A percentile compares a stretch with the other conserved stretches of the same genome.
phyloP scores from a whole-genome alignment of 2,797 vertebrate species.

The Masticophis lateralis region DNA sequence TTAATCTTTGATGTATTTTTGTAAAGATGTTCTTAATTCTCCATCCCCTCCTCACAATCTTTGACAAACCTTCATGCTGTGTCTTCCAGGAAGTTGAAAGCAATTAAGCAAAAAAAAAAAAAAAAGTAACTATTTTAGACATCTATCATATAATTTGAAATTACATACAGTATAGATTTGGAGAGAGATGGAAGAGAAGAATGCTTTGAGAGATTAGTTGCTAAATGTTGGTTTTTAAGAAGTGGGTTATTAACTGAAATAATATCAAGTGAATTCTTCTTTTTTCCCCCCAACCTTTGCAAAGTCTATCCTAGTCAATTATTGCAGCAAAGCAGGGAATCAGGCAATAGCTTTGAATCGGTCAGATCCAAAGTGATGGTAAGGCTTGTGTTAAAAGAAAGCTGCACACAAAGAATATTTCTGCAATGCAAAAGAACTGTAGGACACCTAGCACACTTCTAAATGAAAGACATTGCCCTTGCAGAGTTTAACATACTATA shows the following conservation, averaged over 20 bases:
- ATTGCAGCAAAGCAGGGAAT: slow-evolving; percentile 73
- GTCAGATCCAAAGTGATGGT: slow-evolving; percentile 73
- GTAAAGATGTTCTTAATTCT: slow-evolving; percentile 68
- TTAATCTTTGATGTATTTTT: slow-evolving; percentile 56
- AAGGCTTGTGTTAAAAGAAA: slow-evolving; percentile 75
- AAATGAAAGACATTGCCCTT: neutral
- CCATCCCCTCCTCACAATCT: slow-evolving; percentile 61
- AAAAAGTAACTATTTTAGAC: slow-evolving; percentile 67
- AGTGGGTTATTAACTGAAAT: slow-evolving; percentile 73
- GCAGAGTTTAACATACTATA: neutral
- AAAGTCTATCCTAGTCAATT: slow-evolving; percentile 75
- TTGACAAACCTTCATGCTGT: slow-evolving; percentile 69
- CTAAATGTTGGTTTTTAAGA: slow-evolving; percentile 75
- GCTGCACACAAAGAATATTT: slow-evolving; percentile 46
- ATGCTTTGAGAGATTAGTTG: slow-evolving; percentile 75
- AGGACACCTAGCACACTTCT: neutral
- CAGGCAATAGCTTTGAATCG: slow-evolving; percentile 73
- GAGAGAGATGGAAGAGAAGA: slow-evolving; percentile 62
- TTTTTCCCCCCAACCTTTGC: slow-evolving; percentile 68
- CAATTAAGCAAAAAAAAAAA: slow-evolving; percentile 72
- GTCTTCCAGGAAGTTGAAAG: slow-evolving; percentile 66
- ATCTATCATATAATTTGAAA: slow-evolving; percentile 76
- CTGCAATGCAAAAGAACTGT: neutral
- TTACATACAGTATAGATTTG: slow-evolving; percentile 68
- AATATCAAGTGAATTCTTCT: slow-evolving; percentile 63